These are phyloP conservation scores for Porites evermanni DNA, from an alignment of 92 coral and sea anemone genomes.

Conservation along the genomic window DNA sequence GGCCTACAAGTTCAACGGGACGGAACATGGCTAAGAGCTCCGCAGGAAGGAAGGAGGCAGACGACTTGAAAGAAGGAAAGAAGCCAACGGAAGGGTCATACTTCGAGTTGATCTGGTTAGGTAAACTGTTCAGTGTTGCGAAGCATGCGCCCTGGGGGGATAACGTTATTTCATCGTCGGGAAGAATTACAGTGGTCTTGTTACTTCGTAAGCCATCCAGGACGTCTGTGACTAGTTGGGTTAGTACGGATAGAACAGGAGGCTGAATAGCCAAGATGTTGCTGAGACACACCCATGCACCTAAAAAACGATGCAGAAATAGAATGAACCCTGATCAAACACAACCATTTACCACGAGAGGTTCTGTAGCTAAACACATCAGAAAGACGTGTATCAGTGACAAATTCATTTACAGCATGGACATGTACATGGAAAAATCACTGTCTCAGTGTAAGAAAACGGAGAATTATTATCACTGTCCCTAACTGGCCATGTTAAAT, in stretches of 20 bases:
- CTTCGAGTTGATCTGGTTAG: slow-evolving; percentile 1
- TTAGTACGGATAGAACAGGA: slow-evolving; percentile 77
- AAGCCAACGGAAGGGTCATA: slow-evolving; percentile 68
- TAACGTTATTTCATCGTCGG: slow-evolving; percentile 86
- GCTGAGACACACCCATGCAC: slow-evolving; percentile 94
- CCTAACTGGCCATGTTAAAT: too few species aligned
- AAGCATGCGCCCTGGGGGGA: slow-evolving; percentile 87
- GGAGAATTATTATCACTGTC: too few species aligned
- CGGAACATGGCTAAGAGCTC: slow-evolving; percentile 84
- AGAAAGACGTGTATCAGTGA: too few species aligned
- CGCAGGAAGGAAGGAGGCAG: slow-evolving; percentile 78
- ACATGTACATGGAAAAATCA: too few species aligned
- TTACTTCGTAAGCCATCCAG: slow-evolving; percentile 81
- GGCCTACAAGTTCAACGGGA: slow-evolving; percentile 89
- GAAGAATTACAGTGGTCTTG: slow-evolving; percentile 81
- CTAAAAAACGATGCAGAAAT: slow-evolving; percentile 28
- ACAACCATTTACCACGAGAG: background rate
- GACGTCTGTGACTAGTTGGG: slow-evolving; percentile 79
- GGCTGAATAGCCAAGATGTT: slow-evolving; percentile 85
- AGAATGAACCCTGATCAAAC: background rate
- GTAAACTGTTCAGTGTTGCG: slow-evolving; percentile 74
- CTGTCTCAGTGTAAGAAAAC: too few species aligned
- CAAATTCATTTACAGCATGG: too few species aligned
- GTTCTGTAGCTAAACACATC: too few species aligned
- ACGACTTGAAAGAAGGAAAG: slow-evolving; percentile 82